These are phyloP conservation scores for Pseudolaguvia tuberculata DNA, from an alignment of 2,113 vertebrate species.

Conservation along the genomic window DNA sequence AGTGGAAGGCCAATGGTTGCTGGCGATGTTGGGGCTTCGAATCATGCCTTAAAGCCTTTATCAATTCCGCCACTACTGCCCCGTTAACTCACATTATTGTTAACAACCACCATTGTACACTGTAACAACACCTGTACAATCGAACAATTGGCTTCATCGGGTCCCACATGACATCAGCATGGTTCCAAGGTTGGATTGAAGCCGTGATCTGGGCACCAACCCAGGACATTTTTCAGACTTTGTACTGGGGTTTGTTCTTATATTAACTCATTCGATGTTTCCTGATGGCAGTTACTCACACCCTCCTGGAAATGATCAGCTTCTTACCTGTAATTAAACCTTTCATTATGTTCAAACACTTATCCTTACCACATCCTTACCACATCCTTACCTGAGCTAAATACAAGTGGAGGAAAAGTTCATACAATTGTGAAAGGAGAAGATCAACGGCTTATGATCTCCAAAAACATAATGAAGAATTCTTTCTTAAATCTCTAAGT, in stretches of 20 bases:
- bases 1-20: too few species aligned
- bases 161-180: too few species aligned
- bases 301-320: background rate
- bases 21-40: too few species aligned
- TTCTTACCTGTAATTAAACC: background rate
- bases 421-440: background rate
- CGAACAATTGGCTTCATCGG: too few species aligned
- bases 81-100: too few species aligned
- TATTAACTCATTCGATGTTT: background rate
- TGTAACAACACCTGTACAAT: too few species aligned
- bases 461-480: background rate
- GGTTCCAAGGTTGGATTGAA: too few species aligned
- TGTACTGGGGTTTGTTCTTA: too few species aligned
- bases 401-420: background rate
- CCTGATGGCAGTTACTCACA: constrained; percentile 5
- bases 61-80: too few species aligned
- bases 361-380: background rate
- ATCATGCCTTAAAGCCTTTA: too few species aligned
- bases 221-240: background rate
- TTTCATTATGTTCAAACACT: background rate
- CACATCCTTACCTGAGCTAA: background rate
- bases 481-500: background rate
- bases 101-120: too few species aligned
- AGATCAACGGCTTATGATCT: background rate
- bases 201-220: too few species aligned